Percentiles rank a stretch among this genome's conserved stretches.
Conservation (phyloP, 1,140 invertebrate genomes). For the Drosophila parabipectinata region DNA sequence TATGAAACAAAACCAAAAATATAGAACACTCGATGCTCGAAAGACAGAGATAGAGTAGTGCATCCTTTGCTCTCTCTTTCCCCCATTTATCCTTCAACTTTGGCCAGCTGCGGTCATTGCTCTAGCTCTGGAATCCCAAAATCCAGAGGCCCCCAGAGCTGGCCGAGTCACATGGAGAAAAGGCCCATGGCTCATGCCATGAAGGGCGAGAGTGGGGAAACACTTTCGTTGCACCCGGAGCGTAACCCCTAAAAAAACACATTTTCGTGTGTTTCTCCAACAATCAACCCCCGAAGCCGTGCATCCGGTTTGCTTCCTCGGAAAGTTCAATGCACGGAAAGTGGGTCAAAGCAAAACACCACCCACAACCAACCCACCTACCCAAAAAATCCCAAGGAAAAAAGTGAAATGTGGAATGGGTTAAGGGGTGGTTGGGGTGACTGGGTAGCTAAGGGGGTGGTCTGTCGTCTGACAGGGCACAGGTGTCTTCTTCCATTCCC, state of each 20-base stretch:
- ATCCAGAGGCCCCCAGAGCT: constrained; percentile 15
- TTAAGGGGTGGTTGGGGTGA: neutral
- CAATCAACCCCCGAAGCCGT: constrained; percentile 30
- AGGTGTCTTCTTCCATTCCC: constrained; percentile 64
- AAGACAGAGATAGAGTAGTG: constrained; percentile 5
- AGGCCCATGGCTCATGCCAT: neutral
- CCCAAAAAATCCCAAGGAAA: constrained; percentile 31
- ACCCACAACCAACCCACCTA: constrained; percentile 39
- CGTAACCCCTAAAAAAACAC: constrained; percentile 70
- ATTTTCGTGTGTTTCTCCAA: constrained; percentile 17
- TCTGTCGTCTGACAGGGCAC: constrained; percentile 65
- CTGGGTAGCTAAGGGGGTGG: constrained; percentile 7
- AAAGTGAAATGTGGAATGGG: constrained; percentile 65
- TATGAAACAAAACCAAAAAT: constrained; percentile 34
- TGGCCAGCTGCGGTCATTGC: constrained; percentile 76
- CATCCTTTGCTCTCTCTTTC: neutral
- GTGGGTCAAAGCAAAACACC: constrained; percentile 86
- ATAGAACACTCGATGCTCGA: constrained; percentile 12
- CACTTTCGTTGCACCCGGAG: constrained; percentile 66
- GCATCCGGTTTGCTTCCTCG: constrained; percentile 31
- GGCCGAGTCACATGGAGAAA: constrained; percentile 3
- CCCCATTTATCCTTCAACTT: constrained; percentile 73
- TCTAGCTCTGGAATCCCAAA: constrained; percentile 50
- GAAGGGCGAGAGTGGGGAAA: constrained; percentile 34
- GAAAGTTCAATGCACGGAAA: constrained; percentile 85